Percentiles rank a stretch among this genome's conserved stretches.
Conservation (phyloP, 1,140 invertebrate genomes). For the Scaptomyza montana region DNA sequence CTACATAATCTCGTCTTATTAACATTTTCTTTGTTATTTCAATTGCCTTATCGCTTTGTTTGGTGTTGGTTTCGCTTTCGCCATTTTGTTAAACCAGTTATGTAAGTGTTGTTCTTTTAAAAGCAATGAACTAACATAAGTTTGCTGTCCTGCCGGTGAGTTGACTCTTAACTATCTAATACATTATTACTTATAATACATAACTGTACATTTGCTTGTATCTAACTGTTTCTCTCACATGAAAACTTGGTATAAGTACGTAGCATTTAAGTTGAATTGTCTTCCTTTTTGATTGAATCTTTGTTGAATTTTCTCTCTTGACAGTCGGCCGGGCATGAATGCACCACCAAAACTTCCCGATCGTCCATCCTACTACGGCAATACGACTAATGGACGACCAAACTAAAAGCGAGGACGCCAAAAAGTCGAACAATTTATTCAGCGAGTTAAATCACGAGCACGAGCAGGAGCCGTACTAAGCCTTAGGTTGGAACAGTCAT, state of each 20-base stretch:
- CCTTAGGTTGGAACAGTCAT: conserved; percentile 9
- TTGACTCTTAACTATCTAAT: conserved; percentile 29
- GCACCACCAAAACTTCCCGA: conserved; percentile 75
- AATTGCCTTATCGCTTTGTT: conserved; percentile 4
- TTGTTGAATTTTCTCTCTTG: conserved; percentile 4
- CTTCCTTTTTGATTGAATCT: neutral
- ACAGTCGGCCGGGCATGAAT: conserved; percentile 72
- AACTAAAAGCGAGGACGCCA: conserved; percentile 24
- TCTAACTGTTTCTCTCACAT: conserved; percentile 9
- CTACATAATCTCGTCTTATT: neutral
- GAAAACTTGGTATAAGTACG: conserved; percentile 6
- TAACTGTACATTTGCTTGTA: neutral
- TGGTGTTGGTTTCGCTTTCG: conserved; percentile 36
- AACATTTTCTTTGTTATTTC: conserved; percentile 10
- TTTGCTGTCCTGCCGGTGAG: conserved; percentile 41
- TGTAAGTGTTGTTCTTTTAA: neutral
- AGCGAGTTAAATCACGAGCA: too few species aligned
- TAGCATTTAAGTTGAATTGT: neutral
- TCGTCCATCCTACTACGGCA: conserved; percentile 73
- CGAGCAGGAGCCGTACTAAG: conserved; percentile 29
- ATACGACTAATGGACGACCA: conserved; percentile 70
- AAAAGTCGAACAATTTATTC: neutral
- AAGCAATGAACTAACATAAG: conserved; percentile 36
- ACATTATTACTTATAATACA: conserved; percentile 11
- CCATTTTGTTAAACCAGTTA: conserved; percentile 4